Evolutionary conservation across 2,888 invertebrate genomes (phyloP).

Genomic region (Callosobruchus maculatus): DNA sequence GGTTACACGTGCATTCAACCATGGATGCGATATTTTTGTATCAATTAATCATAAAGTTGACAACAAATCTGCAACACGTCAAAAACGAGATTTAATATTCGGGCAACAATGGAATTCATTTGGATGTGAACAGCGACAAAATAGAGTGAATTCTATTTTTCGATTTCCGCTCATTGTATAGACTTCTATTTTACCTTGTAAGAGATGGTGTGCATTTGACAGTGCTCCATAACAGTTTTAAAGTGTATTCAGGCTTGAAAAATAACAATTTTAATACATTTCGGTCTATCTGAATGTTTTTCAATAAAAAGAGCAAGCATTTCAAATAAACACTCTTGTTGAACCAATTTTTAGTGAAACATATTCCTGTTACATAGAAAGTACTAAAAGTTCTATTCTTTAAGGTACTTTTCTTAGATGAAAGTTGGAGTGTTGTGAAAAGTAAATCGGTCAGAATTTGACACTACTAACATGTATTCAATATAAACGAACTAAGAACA

Average conservation of each 20-base stretch:
- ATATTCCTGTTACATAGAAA: too few species aligned
- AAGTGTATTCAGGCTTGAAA: neutral
- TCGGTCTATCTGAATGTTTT: too few species aligned
- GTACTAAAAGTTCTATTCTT: too few species aligned
- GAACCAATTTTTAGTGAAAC: too few species aligned
- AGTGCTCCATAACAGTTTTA: neutral
- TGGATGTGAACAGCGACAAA: neutral
- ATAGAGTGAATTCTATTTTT: neutral
- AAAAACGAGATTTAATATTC: neutral
- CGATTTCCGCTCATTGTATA: neutral
- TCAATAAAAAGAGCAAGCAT: too few species aligned
- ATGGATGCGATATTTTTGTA: neutral
- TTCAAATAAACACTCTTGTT: too few species aligned
- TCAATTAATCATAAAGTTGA: neutral
- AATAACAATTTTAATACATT: neutral
- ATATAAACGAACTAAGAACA: too few species aligned
- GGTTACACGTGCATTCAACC: neutral
- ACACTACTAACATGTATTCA: too few species aligned
- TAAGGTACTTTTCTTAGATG: too few species aligned
- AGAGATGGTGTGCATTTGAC: neutral
- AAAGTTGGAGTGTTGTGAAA: too few species aligned
- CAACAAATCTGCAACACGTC: neutral
- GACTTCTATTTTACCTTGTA: neutral
- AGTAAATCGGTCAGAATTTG: too few species aligned
- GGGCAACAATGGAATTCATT: neutral